phyloP scores from a whole-genome alignment of 2,113 vertebrate genomes.

The Pristiophorus japonicus region DNA sequence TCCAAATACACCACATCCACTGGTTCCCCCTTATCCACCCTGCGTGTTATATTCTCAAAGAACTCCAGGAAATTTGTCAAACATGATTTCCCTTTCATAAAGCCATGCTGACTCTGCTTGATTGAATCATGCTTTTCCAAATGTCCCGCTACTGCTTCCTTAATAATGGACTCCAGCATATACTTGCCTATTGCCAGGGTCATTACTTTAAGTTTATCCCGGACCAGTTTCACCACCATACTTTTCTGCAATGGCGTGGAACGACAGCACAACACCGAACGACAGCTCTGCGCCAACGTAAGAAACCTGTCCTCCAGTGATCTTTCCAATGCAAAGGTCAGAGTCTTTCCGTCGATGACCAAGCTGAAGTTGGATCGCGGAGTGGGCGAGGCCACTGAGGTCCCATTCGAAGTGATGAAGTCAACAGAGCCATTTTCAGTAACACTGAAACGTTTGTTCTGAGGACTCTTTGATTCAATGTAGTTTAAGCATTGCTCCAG shows the following conservation, averaged over 20 bases:
- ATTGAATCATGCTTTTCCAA: too few species aligned
- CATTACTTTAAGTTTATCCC: slow-evolving; percentile 94
- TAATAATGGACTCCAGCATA: too few species aligned
- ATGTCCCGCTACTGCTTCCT: too few species aligned
- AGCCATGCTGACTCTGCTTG: too few species aligned
- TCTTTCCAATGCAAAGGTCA: slow-evolving; percentile 83
- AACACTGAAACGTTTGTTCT: slow-evolving; percentile 48
- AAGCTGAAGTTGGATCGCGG: slow-evolving; percentile 69
- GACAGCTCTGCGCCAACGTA: slow-evolving; percentile 74
- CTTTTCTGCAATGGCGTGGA: slow-evolving; percentile 94
- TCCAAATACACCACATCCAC: too few species aligned
- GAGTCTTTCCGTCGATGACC: slow-evolving; percentile 85
- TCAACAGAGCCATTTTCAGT: slow-evolving; percentile 50
- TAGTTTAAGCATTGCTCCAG: slow-evolving; percentile 82
- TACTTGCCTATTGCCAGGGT: slow-evolving; percentile 86
- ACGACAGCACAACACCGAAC: slow-evolving; percentile 85
- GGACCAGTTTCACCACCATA: slow-evolving; percentile 92
- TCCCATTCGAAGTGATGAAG: slow-evolving; percentile 53
- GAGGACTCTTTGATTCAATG: slow-evolving; percentile 70
- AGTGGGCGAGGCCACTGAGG: slow-evolving; percentile 44
- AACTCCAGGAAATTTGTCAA: too few species aligned
- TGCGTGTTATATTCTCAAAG: too few species aligned
- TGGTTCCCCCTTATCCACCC: too few species aligned
- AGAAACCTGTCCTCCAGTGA: slow-evolving; percentile 85
- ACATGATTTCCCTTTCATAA: too few species aligned